Conservation (phyloP, 2,797 vertebrate genomes). For the Ambastaia sidthimunki region DNA sequence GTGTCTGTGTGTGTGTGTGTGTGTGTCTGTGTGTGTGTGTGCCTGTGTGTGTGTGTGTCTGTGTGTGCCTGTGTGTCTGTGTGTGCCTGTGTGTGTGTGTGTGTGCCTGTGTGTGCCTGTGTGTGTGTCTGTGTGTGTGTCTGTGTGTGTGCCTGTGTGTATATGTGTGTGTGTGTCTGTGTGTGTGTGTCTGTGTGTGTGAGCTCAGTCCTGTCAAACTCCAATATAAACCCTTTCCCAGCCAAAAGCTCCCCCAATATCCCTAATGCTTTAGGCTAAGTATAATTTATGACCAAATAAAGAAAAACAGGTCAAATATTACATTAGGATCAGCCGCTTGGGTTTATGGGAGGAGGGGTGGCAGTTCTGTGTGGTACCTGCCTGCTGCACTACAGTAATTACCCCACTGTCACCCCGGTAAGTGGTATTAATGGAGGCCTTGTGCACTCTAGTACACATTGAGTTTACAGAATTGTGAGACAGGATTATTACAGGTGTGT, state of each 20-base stretch:
- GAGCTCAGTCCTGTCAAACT: conserved; percentile 12
- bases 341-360: conserved; percentile 84
- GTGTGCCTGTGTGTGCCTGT: no score
- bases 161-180: no score
- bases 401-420: conserved; percentile 90
- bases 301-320: conserved; percentile 86
- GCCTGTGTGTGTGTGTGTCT: no score
- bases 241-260: conserved; percentile 81
- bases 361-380: conserved; percentile 78
- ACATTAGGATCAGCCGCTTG: conserved; percentile 84
- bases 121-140: no score
- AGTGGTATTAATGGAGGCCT: conserved; percentile 93
- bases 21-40: no score
- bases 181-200: no score
- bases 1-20: no score
- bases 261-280: conserved; percentile 81
- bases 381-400: conserved; percentile 85
- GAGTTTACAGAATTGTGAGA: conserved; percentile 83
- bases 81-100: no score
- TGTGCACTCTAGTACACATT: conserved; percentile 85
- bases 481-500: conserved; percentile 80
- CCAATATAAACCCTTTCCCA: conserved; percentile 68
- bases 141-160: no score
- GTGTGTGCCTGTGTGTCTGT: no score
- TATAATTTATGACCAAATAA: conserved; percentile 90